These are phyloP conservation scores for Cerceris rybyensis DNA, from an alignment of 2,888 invertebrate genomes.

Conservation along the genomic window DNA sequence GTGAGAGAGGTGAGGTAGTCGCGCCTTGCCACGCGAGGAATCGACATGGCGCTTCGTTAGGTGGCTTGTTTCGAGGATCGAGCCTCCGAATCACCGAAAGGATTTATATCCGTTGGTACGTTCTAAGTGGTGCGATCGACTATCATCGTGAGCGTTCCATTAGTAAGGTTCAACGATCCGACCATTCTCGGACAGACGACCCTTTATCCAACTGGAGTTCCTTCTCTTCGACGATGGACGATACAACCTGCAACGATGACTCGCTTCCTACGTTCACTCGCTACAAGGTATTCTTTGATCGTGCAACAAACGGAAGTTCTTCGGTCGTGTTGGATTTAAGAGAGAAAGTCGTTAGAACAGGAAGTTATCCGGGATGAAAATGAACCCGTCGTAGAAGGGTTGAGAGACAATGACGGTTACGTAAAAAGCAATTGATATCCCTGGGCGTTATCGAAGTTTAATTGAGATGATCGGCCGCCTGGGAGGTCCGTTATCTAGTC, in stretches of 20 bases:
- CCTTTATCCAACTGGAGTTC: too few species aligned
- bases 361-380: background rate
- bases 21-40: conserved; percentile 72
- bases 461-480: conserved; percentile 79
- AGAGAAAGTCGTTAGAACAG: background rate
- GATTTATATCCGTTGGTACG: conserved; percentile 70
- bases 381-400: conserved; percentile 16
- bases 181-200: too few species aligned
- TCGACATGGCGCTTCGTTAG: conserved; percentile 75
- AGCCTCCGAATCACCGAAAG: conserved; percentile 37
- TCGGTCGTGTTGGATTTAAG: background rate
- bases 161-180: conserved; percentile 58
- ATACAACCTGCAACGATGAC: too few species aligned
- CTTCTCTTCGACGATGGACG: conserved; percentile 24
- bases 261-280: too few species aligned
- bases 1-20: conserved; percentile 71
- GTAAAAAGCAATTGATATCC: conserved; percentile 72
- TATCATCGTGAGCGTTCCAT: conserved; percentile 66
- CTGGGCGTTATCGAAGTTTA: conserved; percentile 71
- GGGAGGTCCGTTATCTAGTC: conserved; percentile 80
- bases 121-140: conserved; percentile 75
- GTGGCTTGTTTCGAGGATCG: conserved; percentile 62
- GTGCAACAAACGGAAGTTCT: background rate
- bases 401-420: conserved; percentile 54
- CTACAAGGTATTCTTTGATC: too few species aligned